Base-by-base conservation (phyloP, 2,888 invertebrate genomes). In the Orchesella flavescens region DNA sequence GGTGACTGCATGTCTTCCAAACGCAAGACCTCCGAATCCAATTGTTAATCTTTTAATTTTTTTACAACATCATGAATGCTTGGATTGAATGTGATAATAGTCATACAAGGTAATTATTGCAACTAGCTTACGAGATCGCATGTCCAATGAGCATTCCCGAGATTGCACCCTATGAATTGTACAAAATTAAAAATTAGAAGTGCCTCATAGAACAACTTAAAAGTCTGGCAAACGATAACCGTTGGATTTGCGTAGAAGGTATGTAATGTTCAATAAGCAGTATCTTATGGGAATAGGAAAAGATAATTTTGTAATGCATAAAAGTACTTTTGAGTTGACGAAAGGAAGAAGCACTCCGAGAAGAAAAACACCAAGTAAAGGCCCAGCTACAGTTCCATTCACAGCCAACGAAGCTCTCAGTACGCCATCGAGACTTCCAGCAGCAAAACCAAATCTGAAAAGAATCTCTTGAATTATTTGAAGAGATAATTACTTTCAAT, bases 261-360 rank as follows among this genome's bases (percentile, higher is more conserved):
- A n/a, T n/a, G n/a, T n/a, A n/a, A n/a, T n/a, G n/a, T n/a, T n/a
- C n/a, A n/a, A n/a, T n/a, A n/a, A n/a, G n/a, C n/a, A n/a, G n/a
- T n/a, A n/a, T n/a, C n/a, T n/a, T n/a, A n/a, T n/a, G n/a, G n/a
- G n/a, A n/a, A n/a, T n/a, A n/a, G n/a, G n/a, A n/a, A n/a, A n/a
- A n/a, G n/a, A n/a, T n/a, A n/a, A n/a, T n/a, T n/a, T n/a, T n/a
- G n/a, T n/a, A n/a, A 17, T 71, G 19, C 55, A 15, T 61, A 46
- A 1, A n/a, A 55, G 21, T 89, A 93, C 93, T 90, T 94, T 95
- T 92, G 95, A 95, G 89, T 96, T 96, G 46, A 95, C 94, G 84
- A 94, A 92, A 0, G 96, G 97, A 73, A 95, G 93, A 69, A 96
- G 91, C 90, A 96, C 94, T 0, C 96, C 97, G 74, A 96, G 90